These are phyloP conservation scores for Tokudaia muenninki DNA, from an alignment of 2,797 vertebrate species.

Conservation along the genomic window DNA sequence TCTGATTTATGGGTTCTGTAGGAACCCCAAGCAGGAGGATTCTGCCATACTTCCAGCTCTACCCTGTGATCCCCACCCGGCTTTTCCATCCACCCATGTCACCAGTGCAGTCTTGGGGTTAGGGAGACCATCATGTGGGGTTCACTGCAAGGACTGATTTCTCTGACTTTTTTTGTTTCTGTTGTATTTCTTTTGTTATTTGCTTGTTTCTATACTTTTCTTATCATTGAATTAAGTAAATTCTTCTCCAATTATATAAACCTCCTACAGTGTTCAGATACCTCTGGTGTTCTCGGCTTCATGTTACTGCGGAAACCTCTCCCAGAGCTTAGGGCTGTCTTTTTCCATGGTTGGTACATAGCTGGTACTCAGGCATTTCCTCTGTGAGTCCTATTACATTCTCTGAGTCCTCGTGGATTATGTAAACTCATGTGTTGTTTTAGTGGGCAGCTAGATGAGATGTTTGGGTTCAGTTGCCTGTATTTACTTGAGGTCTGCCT, in stretches of 20 bases:
- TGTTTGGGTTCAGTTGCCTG: background rate
- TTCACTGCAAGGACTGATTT: background rate
- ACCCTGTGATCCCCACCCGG: background rate
- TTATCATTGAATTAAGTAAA: constrained; percentile 27
- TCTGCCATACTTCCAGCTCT: background rate
- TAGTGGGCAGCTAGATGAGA: constrained; percentile 61
- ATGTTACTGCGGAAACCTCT: background rate
- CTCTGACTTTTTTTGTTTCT: constrained; percentile 12
- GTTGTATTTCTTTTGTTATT: constrained; percentile 1
- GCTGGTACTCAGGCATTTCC: background rate
- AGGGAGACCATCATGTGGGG: background rate
- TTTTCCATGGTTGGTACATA: background rate
- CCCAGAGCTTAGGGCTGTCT: background rate
- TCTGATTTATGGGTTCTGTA: background rate
- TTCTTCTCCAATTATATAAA: background rate
- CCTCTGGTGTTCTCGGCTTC: background rate
- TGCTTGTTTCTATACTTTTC: constrained; percentile 29
- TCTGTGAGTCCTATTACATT: background rate
- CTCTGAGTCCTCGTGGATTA: constrained; percentile 13
- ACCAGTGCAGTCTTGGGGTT: background rate
- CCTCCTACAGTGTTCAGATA: background rate
- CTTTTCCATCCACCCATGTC: too few species aligned
- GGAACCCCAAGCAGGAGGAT: background rate
- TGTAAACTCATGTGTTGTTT: constrained; percentile 54
- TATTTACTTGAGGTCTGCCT: constrained; percentile 42